Evolutionary conservation across 1,140 invertebrate species (phyloP), one percentile per base, ranked within the genome.

Genomic region (Euura saliciscinereae): DNA sequence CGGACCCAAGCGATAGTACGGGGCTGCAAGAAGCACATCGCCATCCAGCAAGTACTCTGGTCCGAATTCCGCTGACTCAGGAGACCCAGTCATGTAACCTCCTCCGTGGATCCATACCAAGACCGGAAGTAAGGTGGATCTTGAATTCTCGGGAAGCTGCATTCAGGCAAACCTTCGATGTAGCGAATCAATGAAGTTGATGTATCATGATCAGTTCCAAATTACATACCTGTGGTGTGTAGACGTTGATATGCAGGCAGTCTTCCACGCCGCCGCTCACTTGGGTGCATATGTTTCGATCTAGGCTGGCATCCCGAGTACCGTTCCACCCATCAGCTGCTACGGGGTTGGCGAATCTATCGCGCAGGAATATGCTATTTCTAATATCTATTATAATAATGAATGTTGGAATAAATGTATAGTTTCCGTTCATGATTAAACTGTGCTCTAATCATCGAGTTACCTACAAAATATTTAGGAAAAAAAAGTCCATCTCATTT

Each of bases 191-290:
- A n/a, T 4, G 51, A 5, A 5, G 51, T 10, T n/a, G 51, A 8
- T 3, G n/a, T n/a, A 5, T 59, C n/a, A 59, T 59, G 8, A 2
- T n/a, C 8, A 59, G n/a, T 59, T n/a, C 51, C 8, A 2, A 59
- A 75, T 78, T n/a, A n/a, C n/a, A n/a, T 75, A 91, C 90, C 76
- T 79, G 74, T 43, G 91, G 91, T 59, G 88, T 82, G 81, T 91
- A 92, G 11, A 92, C 87, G 77, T 92, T 92, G 11, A 92, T 77
- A 76, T 90, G 91, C 0, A 92, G 81, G 75, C 91, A 92, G 79
- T 92, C 91, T 80, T 92, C 91, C 1, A 75, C 65, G 10, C 87
- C 87, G 59, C 59, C 5, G n/a, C n/a, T 72, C 13, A 11, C 66
- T 45, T 77, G 77, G 2, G 73, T 70, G 70, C 77, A 78, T n/a